Base-by-base conservation (phyloP, 2,888 invertebrate genomes). In the Acrobasis suavella region DNA sequence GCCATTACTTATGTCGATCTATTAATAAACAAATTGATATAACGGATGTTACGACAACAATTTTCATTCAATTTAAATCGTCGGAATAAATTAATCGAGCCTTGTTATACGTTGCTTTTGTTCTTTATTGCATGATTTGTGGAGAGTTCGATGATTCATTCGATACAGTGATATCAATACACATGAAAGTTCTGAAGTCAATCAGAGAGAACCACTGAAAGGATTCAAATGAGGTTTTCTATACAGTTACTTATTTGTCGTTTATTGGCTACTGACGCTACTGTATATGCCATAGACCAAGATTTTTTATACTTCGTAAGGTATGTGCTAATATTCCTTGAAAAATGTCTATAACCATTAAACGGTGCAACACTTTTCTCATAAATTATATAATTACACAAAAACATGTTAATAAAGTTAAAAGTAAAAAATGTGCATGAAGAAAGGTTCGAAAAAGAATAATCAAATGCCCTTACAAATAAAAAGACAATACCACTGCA, bases 1-100 rank as follows among this genome's bases (percentile, higher is more conserved):
- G 89, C 90, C 86, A 90, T 91, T 89, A 91, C 89, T 91, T 91
- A 90, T 86, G 82, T 85, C 85, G 83, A 91, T 89, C 90, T 91
- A 91, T 90, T 91, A 90, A 89, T 89, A 89, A 85, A 87, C 86
- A 87, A 91, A 88, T 91, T 89, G 86, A 88, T 90, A 86, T 86
- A 86, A 87, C 87, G 85, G 83, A 84, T 80, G 78, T 78, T 79
- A 75, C 73, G 76, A 76, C 78, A 74, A 77, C 75, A 75, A 73
- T 75, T 81, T 79, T 81, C 79, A 83, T 78, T 78, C 71, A 73
- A 72, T 68, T 77, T 72, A 73, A 62, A 62, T 62, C 42, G 12
- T 62, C 15, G 32, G 62, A 50, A 55, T 60, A 55, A 55, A 55
- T 62, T 62, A 50, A 62, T 62, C 15, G 38, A 55, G 54, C 17